Conservation (phyloP, 92 coral and sea anemone species). For the Chrysogorgia sp. region DNA sequence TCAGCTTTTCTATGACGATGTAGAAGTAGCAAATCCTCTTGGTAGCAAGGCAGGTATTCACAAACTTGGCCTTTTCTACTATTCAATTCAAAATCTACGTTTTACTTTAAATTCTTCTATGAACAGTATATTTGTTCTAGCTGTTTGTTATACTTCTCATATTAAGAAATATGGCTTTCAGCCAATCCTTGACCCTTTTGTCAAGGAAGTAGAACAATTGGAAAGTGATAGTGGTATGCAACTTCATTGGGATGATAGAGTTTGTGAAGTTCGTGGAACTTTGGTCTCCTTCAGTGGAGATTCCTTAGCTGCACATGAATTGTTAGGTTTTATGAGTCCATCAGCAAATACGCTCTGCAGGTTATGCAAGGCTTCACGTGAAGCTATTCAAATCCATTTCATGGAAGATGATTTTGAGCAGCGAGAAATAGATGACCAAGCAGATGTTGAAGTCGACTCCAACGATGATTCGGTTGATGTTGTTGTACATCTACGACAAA, state of each 20-base stretch:
- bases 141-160: conserved; percentile 18
- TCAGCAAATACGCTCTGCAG: no score
- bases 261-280: conserved; percentile 13
- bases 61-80: conserved; percentile 25
- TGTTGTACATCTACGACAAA: background rate
- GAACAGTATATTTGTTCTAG: no score
- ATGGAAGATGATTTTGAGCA: background rate
- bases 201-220: conserved; percentile 8
- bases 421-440: conserved; percentile 4
- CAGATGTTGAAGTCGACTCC: no score
- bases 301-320: conserved; percentile 25
- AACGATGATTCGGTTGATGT: background rate
- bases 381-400: conserved; percentile 7
- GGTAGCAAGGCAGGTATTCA: conserved; percentile 29
- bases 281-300: conserved; percentile 18
- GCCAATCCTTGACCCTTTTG: background rate
- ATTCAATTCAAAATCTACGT: conserved; percentile 11
- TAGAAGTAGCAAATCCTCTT: conserved; percentile 29
- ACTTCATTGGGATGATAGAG: conserved; percentile 14
- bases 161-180: conserved; percentile 4
- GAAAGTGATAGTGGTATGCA: conserved; percentile 12
- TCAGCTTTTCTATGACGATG: conserved; percentile 22
- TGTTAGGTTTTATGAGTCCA: conserved; percentile 3
- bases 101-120: conserved; percentile 14
- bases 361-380: conserved; percentile 8